Evolutionary conservation across 1,140 invertebrate genomes (phyloP).

Genomic region (Drosophila rhopaloa): DNA sequence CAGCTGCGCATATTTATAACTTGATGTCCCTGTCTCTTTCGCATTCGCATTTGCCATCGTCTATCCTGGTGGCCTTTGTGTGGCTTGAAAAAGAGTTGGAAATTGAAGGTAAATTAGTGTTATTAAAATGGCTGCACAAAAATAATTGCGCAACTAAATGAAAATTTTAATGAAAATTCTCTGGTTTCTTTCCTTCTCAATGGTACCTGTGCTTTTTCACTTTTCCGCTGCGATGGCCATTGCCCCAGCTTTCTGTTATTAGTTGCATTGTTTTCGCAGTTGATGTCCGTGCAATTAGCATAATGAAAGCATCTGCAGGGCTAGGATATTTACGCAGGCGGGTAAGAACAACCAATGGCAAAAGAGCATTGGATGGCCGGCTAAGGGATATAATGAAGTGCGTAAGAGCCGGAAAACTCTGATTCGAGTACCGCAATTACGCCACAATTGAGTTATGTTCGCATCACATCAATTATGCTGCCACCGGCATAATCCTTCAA

Average conservation of each 20-base stretch:
- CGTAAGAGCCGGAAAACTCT: conserved; percentile 8
- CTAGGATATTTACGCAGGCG: neutral
- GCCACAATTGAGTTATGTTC: conserved; percentile 44
- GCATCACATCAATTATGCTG: conserved; percentile 48
- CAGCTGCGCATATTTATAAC: conserved; percentile 58
- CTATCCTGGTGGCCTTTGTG: conserved; percentile 37
- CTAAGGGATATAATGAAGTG: conserved; percentile 32
- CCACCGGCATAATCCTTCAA: conserved; percentile 56
- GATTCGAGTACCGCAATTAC: conserved; percentile 32
- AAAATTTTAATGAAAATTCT: conserved; percentile 80
- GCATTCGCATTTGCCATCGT: conserved; percentile 2
- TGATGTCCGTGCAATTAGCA: conserved; percentile 57
- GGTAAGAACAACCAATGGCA: neutral
- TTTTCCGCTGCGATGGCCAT: conserved; percentile 5
- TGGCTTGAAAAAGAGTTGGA: conserved; percentile 51
- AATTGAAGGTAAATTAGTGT: conserved; percentile 80
- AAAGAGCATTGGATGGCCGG: neutral
- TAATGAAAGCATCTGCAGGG: conserved; percentile 43
- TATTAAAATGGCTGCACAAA: conserved; percentile 79
- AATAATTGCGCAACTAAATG: conserved; percentile 81
- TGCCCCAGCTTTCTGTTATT: conserved; percentile 29
- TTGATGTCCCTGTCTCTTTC: conserved; percentile 14
- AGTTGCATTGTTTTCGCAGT: conserved; percentile 48
- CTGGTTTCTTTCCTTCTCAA: conserved; percentile 50
- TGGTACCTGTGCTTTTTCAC: conserved; percentile 9